Percentiles rank a stretch among this genome's conserved stretches.
Evolutionary conservation across 2,797 vertebrate species (phyloP).

Genomic region (Telmatherina bonti): DNA sequence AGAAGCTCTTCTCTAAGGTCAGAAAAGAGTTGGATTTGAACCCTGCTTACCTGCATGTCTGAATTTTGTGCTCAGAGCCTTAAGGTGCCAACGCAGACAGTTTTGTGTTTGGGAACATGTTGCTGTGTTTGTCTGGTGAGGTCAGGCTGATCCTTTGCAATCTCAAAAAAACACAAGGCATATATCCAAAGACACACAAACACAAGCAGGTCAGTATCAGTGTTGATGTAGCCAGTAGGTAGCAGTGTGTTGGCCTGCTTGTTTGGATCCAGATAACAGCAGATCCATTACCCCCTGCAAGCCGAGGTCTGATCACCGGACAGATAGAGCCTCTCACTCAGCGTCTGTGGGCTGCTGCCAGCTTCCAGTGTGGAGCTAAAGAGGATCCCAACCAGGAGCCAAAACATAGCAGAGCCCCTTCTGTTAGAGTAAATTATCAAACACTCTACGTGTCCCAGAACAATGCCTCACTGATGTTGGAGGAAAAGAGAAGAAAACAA

Average conservation of each 20-base stretch:
- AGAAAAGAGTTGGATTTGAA: constrained; percentile 13
- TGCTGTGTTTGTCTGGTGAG: constrained; percentile 17
- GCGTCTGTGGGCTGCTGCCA: constrained; percentile 70
- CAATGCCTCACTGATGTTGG: not conserved
- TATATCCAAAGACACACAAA: constrained; percentile 18
- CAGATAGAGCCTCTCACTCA: constrained; percentile 77
- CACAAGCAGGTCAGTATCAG: constrained; percentile 56
- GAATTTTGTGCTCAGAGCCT: constrained; percentile 18
- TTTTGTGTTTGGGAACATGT: constrained; percentile 21
- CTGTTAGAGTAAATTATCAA: constrained; percentile 48
- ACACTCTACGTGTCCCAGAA: not conserved
- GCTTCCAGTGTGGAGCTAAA: constrained; percentile 51
- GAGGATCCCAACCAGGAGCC: constrained; percentile 63
- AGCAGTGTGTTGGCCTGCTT: constrained; percentile 79
- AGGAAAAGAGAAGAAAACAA: not conserved
- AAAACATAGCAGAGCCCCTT: constrained; percentile 34
- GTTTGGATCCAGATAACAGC: constrained; percentile 81
- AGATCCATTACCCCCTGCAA: constrained; percentile 83
- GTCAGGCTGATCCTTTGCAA: constrained; percentile 33
- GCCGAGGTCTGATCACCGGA: constrained; percentile 73
- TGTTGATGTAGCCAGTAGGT: constrained; percentile 76
- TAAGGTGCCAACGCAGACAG: not conserved
- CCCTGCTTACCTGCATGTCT: constrained; percentile 11
- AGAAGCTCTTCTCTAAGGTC: constrained; percentile 16
- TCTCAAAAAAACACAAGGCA: constrained; percentile 39